phyloP scores from a whole-genome alignment of 64 coral and sea anemone species.

The Stichodactyla mertensii region DNA sequence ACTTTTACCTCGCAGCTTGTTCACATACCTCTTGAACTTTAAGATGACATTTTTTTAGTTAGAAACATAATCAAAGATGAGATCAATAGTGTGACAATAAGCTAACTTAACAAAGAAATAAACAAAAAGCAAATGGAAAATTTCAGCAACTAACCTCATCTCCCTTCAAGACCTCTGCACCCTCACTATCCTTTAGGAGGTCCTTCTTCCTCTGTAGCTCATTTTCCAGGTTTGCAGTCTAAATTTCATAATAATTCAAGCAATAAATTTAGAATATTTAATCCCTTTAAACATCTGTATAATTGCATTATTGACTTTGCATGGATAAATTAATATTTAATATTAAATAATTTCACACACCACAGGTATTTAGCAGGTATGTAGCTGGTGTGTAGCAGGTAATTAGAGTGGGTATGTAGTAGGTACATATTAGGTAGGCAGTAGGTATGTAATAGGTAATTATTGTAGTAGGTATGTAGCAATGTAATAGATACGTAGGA shows the following conservation, averaged over 20 bases:
- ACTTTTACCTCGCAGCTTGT: constrained; percentile 93
- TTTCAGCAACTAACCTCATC: constrained; percentile 66
- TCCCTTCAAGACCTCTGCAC: constrained; percentile 92
- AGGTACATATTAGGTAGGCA: no score
- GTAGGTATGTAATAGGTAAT: background rate
- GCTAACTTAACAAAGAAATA: background rate
- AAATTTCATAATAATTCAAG: background rate
- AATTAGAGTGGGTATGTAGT: no score
- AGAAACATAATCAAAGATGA: background rate
- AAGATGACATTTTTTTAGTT: background rate
- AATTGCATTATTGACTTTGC: no score
- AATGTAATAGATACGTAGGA: no score
- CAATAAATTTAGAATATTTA: background rate
- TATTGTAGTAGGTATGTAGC: background rate
- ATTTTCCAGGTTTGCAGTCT: constrained; percentile 60
- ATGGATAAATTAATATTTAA: no score
- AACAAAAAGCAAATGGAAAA: background rate
- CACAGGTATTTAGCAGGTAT: no score
- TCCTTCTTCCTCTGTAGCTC: constrained; percentile 85
- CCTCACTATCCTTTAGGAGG: constrained; percentile 85
- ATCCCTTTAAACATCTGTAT: no score
- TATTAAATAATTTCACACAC: no score
- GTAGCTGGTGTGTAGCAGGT: no score
- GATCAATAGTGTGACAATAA: background rate
- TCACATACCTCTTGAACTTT: constrained; percentile 96